Percentiles rank a stretch among this genome's conserved stretches.
These are phyloP conservation scores for Tangara arthus DNA, from an alignment of 2,797 vertebrate genomes.

Conservation along the genomic window DNA sequence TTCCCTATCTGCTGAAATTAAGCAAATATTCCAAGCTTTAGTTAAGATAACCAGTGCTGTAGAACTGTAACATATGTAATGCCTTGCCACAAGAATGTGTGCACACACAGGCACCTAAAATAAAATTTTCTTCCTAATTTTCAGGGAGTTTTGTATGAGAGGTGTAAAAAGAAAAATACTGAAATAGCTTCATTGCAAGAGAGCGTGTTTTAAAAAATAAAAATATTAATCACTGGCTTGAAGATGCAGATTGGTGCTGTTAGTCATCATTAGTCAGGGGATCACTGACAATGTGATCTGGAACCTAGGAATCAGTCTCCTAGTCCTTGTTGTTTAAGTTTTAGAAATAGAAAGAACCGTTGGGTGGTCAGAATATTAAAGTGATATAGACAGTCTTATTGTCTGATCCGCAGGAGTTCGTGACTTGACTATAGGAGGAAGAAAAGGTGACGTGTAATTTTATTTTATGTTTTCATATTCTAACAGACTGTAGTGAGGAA, in stretches of 20 bases:
- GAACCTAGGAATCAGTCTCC: not conserved
- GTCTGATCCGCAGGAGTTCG: not conserved
- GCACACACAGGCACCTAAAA: not conserved
- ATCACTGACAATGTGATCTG: not conserved
- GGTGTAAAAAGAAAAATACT: not conserved
- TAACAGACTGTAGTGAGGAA: not conserved
- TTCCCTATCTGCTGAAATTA: not conserved
- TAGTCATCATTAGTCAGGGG: not conserved
- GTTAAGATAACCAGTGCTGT: not conserved
- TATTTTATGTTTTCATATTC: not conserved
- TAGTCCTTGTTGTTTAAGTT: not conserved
- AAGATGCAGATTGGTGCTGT: not conserved
- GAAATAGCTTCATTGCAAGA: not conserved
- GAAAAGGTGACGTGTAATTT: not conserved
- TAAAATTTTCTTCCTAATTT: not conserved
- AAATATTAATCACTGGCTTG: not conserved
- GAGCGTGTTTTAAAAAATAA: not conserved
- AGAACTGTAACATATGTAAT: not conserved
- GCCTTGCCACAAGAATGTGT: fast-evolving
- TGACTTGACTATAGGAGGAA: not conserved
- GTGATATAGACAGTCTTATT: not conserved
- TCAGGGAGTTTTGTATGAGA: not conserved
- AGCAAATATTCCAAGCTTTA: not conserved
- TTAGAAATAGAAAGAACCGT: not conserved
- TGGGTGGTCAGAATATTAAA: not conserved